phyloP scores from a whole-genome alignment of 1,140 invertebrate genomes.

The Cryptotermes secundus region DNA sequence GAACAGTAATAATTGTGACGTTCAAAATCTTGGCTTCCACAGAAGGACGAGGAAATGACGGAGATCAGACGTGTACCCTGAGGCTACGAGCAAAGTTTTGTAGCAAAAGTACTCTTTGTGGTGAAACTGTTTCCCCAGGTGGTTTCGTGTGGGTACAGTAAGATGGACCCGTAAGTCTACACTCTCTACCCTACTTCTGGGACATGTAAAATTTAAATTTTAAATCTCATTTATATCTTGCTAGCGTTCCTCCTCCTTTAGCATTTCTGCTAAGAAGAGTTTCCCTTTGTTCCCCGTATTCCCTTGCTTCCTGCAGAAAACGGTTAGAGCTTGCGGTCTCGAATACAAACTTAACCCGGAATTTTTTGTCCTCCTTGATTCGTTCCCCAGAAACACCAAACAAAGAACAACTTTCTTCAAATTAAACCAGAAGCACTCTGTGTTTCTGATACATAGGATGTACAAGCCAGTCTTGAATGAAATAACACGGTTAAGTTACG shows the following conservation, averaged over 20 bases:
- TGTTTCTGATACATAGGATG: neutral
- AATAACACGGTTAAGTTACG: too few species aligned
- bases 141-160: neutral
- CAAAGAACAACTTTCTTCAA: neutral
- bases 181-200: neutral
- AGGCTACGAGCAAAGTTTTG: neutral
- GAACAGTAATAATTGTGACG: neutral
- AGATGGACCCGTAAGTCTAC: neutral
- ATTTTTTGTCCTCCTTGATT: neutral
- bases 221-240: conserved; percentile 27
- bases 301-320: neutral
- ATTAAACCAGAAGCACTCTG: neutral
- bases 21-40: neutral
- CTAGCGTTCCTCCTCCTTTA: neutral
- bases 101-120: neutral
- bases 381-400: neutral
- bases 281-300: neutral
- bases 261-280: neutral
- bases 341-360: neutral
- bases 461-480: neutral
- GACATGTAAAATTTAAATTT: conserved; percentile 27
- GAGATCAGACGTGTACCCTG: neutral
- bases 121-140: neutral
- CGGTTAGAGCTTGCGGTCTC: neutral
- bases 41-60: neutral